Conservation (phyloP, 2,797 vertebrate species). For the Ara ararauna region DNA sequence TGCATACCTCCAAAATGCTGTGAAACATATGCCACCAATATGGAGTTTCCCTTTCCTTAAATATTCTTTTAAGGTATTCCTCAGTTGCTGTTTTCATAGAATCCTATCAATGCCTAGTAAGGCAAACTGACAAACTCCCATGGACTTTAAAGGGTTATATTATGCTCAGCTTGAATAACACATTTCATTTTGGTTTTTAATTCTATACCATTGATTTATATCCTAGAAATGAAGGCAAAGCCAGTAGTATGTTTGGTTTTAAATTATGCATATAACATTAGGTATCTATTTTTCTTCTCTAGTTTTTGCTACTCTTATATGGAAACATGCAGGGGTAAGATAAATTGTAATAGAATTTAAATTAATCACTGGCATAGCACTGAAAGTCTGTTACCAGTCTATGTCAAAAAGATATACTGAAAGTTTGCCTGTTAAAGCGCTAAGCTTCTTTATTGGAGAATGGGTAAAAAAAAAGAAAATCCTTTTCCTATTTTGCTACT, state of each 20-base stretch:
- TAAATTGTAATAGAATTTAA: constrained; percentile 70
- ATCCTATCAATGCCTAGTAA: neutral
- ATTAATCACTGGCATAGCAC: constrained; percentile 65
- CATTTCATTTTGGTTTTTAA: neutral
- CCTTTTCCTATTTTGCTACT: constrained; percentile 77
- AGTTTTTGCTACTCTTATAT: constrained; percentile 27
- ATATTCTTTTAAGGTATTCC: neutral
- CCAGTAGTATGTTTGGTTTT: neutral
- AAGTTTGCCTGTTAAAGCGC: constrained; percentile 79
- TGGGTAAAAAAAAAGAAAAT: constrained; percentile 70
- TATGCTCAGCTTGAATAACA: neutral
- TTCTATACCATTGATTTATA: neutral
- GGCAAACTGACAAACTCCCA: neutral
- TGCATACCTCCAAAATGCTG: neutral
- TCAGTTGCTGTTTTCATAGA: neutral
- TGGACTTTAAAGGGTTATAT: neutral
- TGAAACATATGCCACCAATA: neutral
- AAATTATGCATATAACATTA: neutral
- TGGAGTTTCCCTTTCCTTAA: neutral
- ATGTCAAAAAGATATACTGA: constrained; percentile 74
- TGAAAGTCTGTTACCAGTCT: constrained; percentile 70
- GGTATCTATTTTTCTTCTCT: neutral
- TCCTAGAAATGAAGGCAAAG: neutral
- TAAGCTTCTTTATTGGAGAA: constrained; percentile 80
- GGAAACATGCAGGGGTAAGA: constrained; percentile 36